Base-by-base conservation (phyloP, 2,797 vertebrate species). In the Scomberomorus guttatus region DNA sequence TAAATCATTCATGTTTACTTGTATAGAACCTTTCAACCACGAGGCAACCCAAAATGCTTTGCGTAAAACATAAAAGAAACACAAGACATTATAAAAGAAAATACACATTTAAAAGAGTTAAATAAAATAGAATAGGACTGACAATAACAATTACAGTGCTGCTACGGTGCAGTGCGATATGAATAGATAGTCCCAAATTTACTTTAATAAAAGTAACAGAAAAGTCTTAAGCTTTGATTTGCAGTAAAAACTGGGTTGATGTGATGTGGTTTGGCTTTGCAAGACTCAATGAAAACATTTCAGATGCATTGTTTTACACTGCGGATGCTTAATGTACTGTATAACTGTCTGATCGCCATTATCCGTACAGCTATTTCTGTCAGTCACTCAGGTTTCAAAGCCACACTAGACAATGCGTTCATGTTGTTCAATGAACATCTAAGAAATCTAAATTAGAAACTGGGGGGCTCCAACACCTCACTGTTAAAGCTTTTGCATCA, bases 351-450 rank as follows among this genome's bases (percentile, higher is more conserved):
- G 25, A 25, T 44, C 42, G 52, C 27, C 15, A 29, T 54, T 24
- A 37, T 68, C 17, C 42, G 37, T 63, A 22, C 44, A 44, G 39
- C 50, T 70, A 72, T 79, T 71, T 72, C n/a, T 44, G 37, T 25
- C 57, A 63, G 57, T 46, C 69, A 18, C 68, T 55, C 62, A 12
- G 29, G 22, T 75, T 78, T 72, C 61, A 55, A 37, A 72, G 55
- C 51, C 51, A 4, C 46, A 10, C 24, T 2, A 29, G 14, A 54
- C 56, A 39, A 17, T 11, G 8, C 22, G 10, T 59, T 24, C 8
- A 13, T 25, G 27, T 55, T n/a, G n/a, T 60, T 27, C 34, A 61
- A 79, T 64, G 2, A 18, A 61, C 22, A 52, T 44, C 18, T 25
- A 14, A 58, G 7, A 44, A 20, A 52, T 68, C 39, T 44, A 18